Conservation (phyloP, 2,797 vertebrate genomes). For the Falco berigora region DNA sequence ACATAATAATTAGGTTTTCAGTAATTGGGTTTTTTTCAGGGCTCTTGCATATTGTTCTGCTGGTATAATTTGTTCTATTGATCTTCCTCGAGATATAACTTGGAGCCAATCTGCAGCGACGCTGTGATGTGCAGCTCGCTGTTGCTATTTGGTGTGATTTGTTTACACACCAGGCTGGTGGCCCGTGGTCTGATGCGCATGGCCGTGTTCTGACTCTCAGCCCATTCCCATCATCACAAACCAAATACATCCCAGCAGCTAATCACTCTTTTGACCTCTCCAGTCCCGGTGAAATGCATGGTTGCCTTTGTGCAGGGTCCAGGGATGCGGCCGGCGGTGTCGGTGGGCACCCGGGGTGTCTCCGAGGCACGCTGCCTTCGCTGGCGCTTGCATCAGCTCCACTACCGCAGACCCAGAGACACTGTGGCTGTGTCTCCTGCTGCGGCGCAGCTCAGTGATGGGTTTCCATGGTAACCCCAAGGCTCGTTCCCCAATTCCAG, state of each 20-base stretch:
- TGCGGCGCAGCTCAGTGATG: neutral
- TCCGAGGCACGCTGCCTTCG: neutral
- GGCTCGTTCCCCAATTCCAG: slow-evolving; percentile 6
- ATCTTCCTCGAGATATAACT: neutral
- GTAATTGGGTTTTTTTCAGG: slow-evolving; percentile 46
- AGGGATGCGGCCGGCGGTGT: rapidly evolving
- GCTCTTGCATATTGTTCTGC: neutral
- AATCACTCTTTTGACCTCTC: neutral
- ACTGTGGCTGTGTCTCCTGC: neutral
- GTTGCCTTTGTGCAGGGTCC: neutral
- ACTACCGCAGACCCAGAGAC: neutral
- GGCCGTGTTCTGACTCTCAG: neutral
- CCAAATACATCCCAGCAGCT: neutral
- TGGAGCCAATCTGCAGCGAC: neutral
- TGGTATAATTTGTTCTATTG: slow-evolving; percentile 37
- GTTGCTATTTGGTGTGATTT: neutral
- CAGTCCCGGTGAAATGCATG: rapidly evolving
- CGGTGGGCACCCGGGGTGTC: rapidly evolving
- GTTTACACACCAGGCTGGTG: neutral
- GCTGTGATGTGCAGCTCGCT: neutral
- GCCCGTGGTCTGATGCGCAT: neutral
- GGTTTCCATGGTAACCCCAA: slow-evolving; percentile 65
- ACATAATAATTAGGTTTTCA: slow-evolving; percentile 16
- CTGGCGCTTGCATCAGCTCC: rapidly evolving
- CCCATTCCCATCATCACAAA: neutral